Evolutionary conservation across 23 tunicate species (phyloP).

Genomic region (Clavelina lepadiformis): DNA sequence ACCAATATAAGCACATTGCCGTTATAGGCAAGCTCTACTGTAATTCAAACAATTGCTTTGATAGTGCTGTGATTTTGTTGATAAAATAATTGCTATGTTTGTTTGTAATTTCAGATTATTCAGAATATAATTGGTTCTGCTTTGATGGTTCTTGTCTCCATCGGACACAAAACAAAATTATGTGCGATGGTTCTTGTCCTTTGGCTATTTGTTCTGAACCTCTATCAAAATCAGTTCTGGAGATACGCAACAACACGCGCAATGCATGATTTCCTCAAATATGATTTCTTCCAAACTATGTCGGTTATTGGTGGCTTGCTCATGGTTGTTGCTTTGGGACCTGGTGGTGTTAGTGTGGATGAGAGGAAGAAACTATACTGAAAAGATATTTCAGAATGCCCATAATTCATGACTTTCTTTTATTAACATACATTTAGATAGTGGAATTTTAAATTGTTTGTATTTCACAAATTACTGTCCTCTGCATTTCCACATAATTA

Average conservation of each 20-base stretch:
- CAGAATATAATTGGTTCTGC: slow-evolving; percentile 85
- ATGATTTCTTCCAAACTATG: slow-evolving; percentile 96
- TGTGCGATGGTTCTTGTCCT: slow-evolving; percentile 86
- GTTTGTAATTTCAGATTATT: slow-evolving; percentile 55
- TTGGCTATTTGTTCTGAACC: slow-evolving; percentile 73
- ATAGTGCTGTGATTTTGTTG: too few relatives aligned
- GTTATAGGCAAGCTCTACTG: too few relatives aligned
- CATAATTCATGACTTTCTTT: background rate
- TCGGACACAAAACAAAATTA: slow-evolving; percentile 95
- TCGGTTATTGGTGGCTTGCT: slow-evolving; percentile 96
- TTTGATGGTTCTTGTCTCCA: slow-evolving; percentile 75
- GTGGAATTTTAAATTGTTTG: too few relatives aligned
- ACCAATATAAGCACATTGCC: too few relatives aligned
- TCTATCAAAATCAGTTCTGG: slow-evolving; percentile 93
- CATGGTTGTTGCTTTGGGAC: slow-evolving; percentile 92
- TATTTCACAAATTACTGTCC: too few relatives aligned
- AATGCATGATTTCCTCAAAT: slow-evolving; percentile 96
- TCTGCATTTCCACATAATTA: too few relatives aligned
- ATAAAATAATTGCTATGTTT: background rate
- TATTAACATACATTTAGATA: too few relatives aligned
- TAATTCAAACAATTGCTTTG: too few relatives aligned
- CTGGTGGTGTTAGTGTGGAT: slow-evolving; percentile 97
- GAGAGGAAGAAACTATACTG: slow-evolving; percentile 92
- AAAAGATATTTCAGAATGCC: background rate
- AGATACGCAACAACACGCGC: slow-evolving; percentile 67